Evolutionary conservation across 2,113 vertebrate species (phyloP).

Genomic region (Notothenia rossii): DNA sequence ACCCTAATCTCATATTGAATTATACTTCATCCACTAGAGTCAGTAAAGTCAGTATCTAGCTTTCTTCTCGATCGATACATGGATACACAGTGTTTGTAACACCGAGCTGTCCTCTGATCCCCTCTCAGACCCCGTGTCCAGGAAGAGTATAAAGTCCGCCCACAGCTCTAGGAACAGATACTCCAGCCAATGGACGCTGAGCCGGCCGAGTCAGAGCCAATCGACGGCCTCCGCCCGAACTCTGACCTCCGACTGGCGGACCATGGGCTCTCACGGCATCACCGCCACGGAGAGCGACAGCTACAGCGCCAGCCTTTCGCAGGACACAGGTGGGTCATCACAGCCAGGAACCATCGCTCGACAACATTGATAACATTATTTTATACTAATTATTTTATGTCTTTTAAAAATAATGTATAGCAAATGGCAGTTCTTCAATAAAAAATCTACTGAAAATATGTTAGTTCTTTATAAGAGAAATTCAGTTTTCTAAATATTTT

Average conservation of each 20-base stretch:
- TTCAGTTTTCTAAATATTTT: too few species aligned
- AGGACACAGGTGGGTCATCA: conserved; percentile 90
- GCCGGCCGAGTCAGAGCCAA: conserved; percentile 91
- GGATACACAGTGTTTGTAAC: background rate
- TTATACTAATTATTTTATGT: background rate
- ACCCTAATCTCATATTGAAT: background rate
- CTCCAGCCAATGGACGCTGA: conserved; percentile 98
- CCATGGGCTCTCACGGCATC: conserved; percentile 96
- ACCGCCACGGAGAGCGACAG: conserved; percentile 98
- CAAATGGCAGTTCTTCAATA: background rate
- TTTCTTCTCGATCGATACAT: background rate
- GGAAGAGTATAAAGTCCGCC: conserved; percentile 96
- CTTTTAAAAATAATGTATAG: background rate
- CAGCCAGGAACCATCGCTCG: too few species aligned
- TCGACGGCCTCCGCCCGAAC: conserved; percentile 94
- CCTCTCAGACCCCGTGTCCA: conserved; percentile 91
- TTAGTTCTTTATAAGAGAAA: too few species aligned
- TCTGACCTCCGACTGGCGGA: conserved; percentile 97
- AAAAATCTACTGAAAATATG: background rate
- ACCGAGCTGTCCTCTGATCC: conserved; percentile 26
- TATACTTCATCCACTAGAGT: background rate
- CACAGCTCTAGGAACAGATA: conserved; percentile 97
- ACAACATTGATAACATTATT: too few species aligned
- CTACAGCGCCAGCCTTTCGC: conserved; percentile 97
- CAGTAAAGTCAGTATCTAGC: background rate